phyloP scores from a whole-genome alignment of 2,113 vertebrate species.

The Cervus canadensis region DNA sequence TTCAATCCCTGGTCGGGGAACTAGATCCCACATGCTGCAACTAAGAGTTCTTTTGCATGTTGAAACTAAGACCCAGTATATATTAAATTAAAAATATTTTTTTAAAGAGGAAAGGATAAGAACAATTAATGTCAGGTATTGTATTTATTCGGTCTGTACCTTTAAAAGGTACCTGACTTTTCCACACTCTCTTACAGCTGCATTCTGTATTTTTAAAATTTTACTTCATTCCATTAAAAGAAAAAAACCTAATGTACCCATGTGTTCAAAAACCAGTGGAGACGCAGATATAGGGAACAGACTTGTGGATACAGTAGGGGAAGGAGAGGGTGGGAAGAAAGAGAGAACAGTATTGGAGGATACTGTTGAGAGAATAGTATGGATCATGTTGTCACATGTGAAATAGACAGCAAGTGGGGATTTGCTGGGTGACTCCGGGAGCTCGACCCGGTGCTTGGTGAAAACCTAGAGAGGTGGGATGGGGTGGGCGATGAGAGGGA shows the following conservation, averaged over 20 bases:
- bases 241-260: not conserved
- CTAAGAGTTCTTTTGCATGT: not conserved
- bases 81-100: not conserved
- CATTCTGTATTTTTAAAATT: not conserved
- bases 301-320: not conserved
- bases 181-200: not conserved
- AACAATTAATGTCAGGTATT: not conserved
- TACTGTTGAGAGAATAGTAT: not conserved
- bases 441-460: not conserved
- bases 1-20: not conserved
- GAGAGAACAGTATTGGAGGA: not conserved
- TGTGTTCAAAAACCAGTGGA: not conserved
- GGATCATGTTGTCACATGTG: not conserved
- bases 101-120: not conserved
- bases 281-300: fast-evolving
- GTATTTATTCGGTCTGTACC: not conserved
- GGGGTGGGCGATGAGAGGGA: not conserved
- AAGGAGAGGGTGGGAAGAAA: not conserved
- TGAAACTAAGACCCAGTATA: not conserved
- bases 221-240: not conserved
- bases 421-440: not conserved
- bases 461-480: not conserved
- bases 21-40: not conserved
- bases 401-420: not conserved
- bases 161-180: not conserved